Conservation (phyloP, 2,888 invertebrate genomes). For the Drosophila flavopinicola region DNA sequence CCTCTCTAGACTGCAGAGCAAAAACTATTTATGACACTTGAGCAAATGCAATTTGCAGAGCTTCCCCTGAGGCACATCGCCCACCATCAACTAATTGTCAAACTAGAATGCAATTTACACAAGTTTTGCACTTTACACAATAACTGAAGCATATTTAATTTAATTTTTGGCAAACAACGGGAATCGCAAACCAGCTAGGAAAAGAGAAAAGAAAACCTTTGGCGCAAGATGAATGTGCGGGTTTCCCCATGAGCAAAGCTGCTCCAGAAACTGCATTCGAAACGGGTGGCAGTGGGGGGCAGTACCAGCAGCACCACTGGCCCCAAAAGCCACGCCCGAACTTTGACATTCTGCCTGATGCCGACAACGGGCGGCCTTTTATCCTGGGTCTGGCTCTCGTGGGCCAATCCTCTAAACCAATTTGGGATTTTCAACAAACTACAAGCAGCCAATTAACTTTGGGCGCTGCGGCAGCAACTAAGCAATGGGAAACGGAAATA, state of each 20-base stretch:
- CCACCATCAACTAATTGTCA: conserved; percentile 32
- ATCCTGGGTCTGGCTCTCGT: conserved; percentile 19
- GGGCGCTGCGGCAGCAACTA: conserved; percentile 33
- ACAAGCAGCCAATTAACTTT: conserved; percentile 76
- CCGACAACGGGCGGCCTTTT: neutral
- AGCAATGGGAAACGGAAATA: conserved; percentile 46
- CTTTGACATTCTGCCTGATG: conserved; percentile 54
- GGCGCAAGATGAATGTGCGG: conserved; percentile 37
- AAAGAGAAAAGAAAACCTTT: conserved; percentile 4
- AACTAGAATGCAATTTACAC: conserved; percentile 51
- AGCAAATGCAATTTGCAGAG: conserved; percentile 37
- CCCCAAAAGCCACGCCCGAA: conserved; percentile 55
- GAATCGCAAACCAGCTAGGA: conserved; percentile 9
- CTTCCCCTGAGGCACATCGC: neutral
- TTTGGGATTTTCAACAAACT: conserved; percentile 51
- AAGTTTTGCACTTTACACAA: conserved; percentile 39
- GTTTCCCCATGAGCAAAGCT: conserved; percentile 28
- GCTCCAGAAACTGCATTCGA: conserved; percentile 40
- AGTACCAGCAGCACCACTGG: conserved; percentile 14
- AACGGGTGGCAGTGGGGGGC: neutral
- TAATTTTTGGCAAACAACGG: conserved; percentile 51
- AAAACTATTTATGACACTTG: conserved; percentile 31
- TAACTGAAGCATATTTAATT: conserved; percentile 53
- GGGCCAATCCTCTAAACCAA: conserved; percentile 65
- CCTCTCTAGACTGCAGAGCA: neutral